phyloP scores from a whole-genome alignment of 2,113 vertebrate species.

The Balaeniceps rex region DNA sequence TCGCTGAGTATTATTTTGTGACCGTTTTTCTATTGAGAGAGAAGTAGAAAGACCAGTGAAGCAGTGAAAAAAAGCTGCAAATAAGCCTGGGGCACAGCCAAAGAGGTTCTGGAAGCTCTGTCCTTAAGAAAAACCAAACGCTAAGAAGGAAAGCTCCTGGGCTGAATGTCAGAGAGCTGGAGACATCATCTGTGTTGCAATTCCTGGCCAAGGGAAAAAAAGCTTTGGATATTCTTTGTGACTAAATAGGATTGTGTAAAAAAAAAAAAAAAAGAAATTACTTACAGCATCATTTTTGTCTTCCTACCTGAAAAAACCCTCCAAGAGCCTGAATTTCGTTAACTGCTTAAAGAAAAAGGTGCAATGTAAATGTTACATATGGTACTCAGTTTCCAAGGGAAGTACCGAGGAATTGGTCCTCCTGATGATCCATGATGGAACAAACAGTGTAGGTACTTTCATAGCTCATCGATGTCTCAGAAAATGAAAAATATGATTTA shows the following conservation, averaged over 20 bases:
- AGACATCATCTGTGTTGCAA: neutral
- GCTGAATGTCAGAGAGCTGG: neutral
- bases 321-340: neutral
- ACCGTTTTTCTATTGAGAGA: neutral
- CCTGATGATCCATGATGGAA: neutral
- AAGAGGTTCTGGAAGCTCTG: neutral
- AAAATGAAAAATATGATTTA: conserved; percentile 21
- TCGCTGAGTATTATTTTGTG: neutral
- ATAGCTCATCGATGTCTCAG: neutral
- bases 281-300: fast-evolving
- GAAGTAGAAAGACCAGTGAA: neutral
- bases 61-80: neutral
- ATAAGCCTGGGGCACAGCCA: neutral
- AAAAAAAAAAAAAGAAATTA: neutral
- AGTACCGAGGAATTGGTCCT: neutral
- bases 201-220: neutral
- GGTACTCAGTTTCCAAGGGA: neutral
- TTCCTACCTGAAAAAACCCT: neutral
- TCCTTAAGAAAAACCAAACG: neutral
- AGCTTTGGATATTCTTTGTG: neutral
- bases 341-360: neutral
- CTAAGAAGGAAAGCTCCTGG: neutral
- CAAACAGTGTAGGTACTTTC: neutral
- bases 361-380: neutral
- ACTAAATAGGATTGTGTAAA: neutral